Conservation (phyloP, 2,797 vertebrate species). For the Pseudochromis fuscus region DNA sequence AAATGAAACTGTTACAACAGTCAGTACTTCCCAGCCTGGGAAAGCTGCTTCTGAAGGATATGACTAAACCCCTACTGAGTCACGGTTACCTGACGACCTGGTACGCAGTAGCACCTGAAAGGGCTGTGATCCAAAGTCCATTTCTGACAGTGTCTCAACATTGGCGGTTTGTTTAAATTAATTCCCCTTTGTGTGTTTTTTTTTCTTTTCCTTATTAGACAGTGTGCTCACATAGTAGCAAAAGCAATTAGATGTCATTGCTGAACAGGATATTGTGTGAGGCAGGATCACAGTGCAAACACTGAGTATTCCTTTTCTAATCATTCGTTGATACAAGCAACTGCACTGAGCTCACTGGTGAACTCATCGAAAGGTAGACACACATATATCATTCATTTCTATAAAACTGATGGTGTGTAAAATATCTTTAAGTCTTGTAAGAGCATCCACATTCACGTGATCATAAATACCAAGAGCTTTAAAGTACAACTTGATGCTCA, state of each 20-base stretch:
- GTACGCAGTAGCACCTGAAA: slow-evolving; percentile 18
- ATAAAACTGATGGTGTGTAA: background rate
- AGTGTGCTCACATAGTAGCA: too few species aligned
- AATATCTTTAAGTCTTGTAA: background rate
- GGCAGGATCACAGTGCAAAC: background rate
- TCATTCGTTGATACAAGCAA: background rate
- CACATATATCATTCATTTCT: background rate
- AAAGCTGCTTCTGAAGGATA: background rate
- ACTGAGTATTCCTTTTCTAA: background rate
- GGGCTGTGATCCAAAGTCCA: slow-evolving; percentile 27
- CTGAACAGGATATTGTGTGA: background rate
- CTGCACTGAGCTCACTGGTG: background rate
- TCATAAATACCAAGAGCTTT: background rate
- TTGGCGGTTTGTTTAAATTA: background rate
- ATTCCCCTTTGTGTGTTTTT: background rate
- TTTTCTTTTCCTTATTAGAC: background rate
- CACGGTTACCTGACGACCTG: slow-evolving; percentile 13
- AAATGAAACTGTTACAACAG: background rate
- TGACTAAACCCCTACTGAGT: slow-evolving; percentile 35
- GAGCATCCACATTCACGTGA: background rate
- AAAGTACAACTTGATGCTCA: background rate
- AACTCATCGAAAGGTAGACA: background rate
- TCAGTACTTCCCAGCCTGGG: background rate
- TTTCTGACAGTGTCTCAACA: slow-evolving; percentile 3
- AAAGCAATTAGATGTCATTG: too few species aligned